These are phyloP conservation scores for Diabrotica balteata DNA, from an alignment of 2,888 invertebrate genomes.

Conservation along the genomic window DNA sequence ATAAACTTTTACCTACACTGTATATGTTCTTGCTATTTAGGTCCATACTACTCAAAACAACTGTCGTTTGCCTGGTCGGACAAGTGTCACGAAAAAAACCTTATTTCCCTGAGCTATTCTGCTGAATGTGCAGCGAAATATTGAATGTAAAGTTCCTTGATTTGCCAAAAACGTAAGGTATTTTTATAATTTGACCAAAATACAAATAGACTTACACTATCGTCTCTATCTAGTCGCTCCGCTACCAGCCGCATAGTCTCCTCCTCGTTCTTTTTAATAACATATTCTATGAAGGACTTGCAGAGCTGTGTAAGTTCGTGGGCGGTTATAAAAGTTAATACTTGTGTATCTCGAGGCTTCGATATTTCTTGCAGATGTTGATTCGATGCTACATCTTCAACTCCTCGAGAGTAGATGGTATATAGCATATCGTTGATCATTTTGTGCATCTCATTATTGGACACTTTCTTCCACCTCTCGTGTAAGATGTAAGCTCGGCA, in stretches of 20 bases:
- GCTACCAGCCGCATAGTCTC: not conserved
- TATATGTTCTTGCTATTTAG: no score
- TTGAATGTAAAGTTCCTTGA: no score
- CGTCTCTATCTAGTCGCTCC: not conserved
- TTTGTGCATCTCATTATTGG: conserved; percentile 32
- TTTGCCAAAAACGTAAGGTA: no score
- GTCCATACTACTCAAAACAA: no score
- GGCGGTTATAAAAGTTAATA: conserved; percentile 29
- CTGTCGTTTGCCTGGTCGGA: no score
- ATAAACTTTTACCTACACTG: no score
- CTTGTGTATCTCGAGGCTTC: conserved; percentile 33
- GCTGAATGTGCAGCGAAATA: no score
- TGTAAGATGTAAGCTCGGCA: conserved; percentile 48
- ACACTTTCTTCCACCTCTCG: conserved; percentile 47
- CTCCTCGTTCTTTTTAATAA: conserved; percentile 13
- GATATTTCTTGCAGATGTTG: conserved; percentile 42
- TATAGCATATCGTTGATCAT: conserved; percentile 44
- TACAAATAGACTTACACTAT: no score
- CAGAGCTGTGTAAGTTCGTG: conserved; percentile 14
- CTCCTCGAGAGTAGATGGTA: conserved; percentile 40
- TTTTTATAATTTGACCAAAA: no score
- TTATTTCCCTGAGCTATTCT: no score
- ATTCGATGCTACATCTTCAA: conserved; percentile 42
- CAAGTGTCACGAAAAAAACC: no score
- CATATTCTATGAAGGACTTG: no score